These are phyloP conservation scores for Dasypus novemcinctus DNA, from an alignment of 2,113 vertebrate genomes.

Conservation along the genomic window DNA sequence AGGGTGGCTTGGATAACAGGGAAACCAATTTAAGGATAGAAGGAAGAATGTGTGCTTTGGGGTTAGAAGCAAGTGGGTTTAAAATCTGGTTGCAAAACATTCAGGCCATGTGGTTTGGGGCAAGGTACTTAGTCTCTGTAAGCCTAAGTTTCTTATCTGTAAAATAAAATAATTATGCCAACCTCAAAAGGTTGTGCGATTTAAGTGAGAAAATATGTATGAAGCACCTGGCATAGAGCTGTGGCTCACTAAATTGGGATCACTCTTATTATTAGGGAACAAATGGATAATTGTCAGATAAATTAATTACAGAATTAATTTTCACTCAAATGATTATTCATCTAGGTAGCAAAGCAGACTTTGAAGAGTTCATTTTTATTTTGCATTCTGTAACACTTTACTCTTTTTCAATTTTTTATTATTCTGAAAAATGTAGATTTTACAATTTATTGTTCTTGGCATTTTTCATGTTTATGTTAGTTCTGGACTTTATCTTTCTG, in stretches of 20 bases:
- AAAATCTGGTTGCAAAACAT: background rate
- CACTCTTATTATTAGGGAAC: background rate
- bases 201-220: conserved; percentile 10
- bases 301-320: conserved; percentile 1
- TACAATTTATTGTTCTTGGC: background rate
- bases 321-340: background rate
- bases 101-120: background rate
- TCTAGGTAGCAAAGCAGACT: background rate
- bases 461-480: background rate
- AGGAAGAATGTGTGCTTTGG: background rate
- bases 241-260: background rate
- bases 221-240: background rate
- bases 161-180: background rate
- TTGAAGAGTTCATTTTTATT: background rate
- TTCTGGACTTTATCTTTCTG: background rate
- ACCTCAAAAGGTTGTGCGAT: background rate
- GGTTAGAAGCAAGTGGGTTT: background rate
- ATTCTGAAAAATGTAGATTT: background rate
- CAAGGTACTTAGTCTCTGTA: background rate
- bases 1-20: background rate
- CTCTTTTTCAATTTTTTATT: background rate
- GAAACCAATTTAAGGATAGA: background rate
- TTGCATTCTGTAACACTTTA: background rate
- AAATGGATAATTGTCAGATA: background rate
- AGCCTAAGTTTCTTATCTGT: background rate